Conservation (phyloP, 2,888 invertebrate species). For the Clepsis dumicolana region DNA sequence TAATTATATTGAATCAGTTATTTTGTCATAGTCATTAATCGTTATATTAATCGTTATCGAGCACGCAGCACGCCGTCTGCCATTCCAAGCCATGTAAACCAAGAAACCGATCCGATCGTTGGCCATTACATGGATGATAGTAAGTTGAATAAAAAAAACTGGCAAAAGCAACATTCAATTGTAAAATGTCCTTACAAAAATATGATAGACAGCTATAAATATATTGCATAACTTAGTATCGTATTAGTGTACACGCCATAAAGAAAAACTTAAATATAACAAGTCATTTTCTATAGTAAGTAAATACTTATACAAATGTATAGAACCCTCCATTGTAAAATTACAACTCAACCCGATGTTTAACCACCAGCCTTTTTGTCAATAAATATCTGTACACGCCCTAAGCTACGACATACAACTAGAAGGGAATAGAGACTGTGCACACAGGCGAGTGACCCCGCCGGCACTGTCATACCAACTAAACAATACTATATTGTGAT, state of each 20-base stretch:
- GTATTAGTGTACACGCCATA: conserved; percentile 67
- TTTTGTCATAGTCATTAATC: conserved; percentile 65
- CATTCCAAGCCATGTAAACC: conserved; percentile 47
- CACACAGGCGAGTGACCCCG: conserved; percentile 43
- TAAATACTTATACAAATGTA: conserved; percentile 56
- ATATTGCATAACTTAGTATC: conserved; percentile 74
- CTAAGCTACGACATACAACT: conserved; percentile 61
- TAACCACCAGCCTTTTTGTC: conserved; percentile 66
- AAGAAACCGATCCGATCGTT: conserved; percentile 65
- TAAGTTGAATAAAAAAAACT: conserved; percentile 56
- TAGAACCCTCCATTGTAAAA: conserved; percentile 48
- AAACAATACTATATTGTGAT: conserved; percentile 62
- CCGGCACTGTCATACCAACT: conserved; percentile 40
- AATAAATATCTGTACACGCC: conserved; percentile 82
- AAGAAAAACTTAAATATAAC: conserved; percentile 67
- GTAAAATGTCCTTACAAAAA: conserved; percentile 73
- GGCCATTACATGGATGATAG: conserved; percentile 58
- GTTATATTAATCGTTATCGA: conserved; percentile 53
- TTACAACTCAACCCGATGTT: conserved; percentile 63
- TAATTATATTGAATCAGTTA: conserved; percentile 51
- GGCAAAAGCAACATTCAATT: conserved; percentile 51
- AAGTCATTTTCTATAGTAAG: conserved; percentile 61
- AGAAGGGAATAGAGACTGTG: conserved; percentile 51
- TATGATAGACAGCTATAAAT: conserved; percentile 74
- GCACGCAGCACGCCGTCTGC: conserved; percentile 46